Conservation (phyloP, 1,140 invertebrate species). For the Ruditapes philippinarum region DNA sequence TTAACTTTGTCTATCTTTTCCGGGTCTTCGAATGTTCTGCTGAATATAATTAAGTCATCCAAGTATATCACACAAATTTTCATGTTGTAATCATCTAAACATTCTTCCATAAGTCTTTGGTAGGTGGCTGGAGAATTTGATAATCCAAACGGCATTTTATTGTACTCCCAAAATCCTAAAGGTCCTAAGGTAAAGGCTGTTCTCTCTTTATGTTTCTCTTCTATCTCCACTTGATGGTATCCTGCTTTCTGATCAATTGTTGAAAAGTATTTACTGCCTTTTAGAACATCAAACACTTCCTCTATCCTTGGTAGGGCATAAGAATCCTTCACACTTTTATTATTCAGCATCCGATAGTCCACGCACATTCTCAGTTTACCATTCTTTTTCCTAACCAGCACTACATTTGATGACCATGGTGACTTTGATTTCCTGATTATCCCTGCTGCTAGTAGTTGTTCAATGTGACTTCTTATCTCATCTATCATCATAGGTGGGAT, state of each 20-base stretch:
- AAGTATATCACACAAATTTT: too few relatives aligned
- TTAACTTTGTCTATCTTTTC: too few relatives aligned
- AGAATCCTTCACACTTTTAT: conserved; percentile 1
- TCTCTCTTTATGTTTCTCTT: too few relatives aligned
- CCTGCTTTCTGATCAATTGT: conserved; percentile 82
- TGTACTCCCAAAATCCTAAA: conserved; percentile 75
- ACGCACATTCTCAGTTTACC: not conserved
- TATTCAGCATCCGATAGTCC: conserved; percentile 26
- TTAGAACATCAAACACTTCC: too few relatives aligned
- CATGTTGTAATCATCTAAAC: too few relatives aligned
- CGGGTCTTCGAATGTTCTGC: too few relatives aligned
- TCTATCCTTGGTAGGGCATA: conserved; percentile 12
- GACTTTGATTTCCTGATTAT: conserved; percentile 45
- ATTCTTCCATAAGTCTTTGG: too few relatives aligned
- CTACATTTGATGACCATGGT: conserved; percentile 47
- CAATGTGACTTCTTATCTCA: conserved; percentile 40
- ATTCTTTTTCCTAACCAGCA: conserved; percentile 31
- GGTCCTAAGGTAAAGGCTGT: too few relatives aligned
- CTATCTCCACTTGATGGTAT: too few relatives aligned
- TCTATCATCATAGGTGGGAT: conserved; percentile 50
- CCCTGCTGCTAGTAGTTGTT: conserved; percentile 28
- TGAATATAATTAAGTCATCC: too few relatives aligned
- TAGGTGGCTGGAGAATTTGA: too few relatives aligned
- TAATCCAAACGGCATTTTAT: too few relatives aligned
- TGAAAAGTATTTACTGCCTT: not conserved